Base-by-base conservation (phyloP, 2,113 vertebrate species). In the Pluvialis apricaria region DNA sequence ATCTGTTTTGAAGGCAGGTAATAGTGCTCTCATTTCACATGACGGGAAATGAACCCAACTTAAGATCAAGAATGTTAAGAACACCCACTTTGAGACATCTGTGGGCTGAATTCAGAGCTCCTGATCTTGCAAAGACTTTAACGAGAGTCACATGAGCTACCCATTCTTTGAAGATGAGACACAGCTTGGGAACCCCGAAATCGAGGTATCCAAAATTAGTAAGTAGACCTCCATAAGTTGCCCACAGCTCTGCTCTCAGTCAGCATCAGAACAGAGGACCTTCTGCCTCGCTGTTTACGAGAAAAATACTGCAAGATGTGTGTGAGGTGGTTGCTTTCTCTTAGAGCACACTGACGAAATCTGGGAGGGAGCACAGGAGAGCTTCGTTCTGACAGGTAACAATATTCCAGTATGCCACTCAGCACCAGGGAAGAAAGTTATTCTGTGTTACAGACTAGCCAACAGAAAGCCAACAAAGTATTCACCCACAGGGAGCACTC, bases 1-100 rank as follows among this genome's bases (percentile, higher is more conserved):
- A 94, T 82, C 70, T 88, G 49, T 29, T 96, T 83, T 45, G 82
- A 88, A 92, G 83, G 64, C 72, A 93, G 94, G 92, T 75, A 91
- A 65, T 28, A 73, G 52, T 28, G 22, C 52, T 73, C 29, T 82
- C 77, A 64, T 86, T 91, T 96, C 70, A 90, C 79, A 62, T 72
- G 71, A 91, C 11, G 19, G 70, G 72, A 96, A 94, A 91, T 34
- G 52, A 95, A 86, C 68, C 55, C 72, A 82, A 73, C 16, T 82
- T 58, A 84, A 86, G 84, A 93, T 81, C 76, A 86, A 96, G 70
- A 57, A 66, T 68, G 61, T 70, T 49, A 75, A 55, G 87, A 95
- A 90, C 73, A 84, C 66, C 75, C 88, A 77, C 89, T 92, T 69
- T 55, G 70, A 92, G 82, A 60, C 24, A 64, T 65, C 84, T 80